Percentiles rank a stretch among this genome's conserved stretches.
Conservation (phyloP, 2,113 vertebrate species). For the Centropus unirufus region DNA sequence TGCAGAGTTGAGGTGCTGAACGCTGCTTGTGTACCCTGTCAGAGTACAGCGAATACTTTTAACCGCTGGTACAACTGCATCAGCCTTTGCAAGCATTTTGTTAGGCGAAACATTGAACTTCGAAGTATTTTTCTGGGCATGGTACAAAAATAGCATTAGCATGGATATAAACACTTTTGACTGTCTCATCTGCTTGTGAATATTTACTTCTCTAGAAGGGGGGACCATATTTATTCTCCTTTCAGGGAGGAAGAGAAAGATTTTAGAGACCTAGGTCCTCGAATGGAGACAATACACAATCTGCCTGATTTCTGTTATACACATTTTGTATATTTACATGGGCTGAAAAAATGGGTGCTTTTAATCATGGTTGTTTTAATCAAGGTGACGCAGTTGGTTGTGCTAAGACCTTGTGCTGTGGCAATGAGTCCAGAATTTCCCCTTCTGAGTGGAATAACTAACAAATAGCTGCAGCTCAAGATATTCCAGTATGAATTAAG, state of each 20-base stretch:
- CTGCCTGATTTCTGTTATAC: background rate
- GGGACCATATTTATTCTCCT: background rate
- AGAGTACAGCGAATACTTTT: background rate
- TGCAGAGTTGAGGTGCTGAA: background rate
- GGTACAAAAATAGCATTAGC: background rate
- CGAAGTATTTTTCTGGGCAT: background rate
- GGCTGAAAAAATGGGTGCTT: background rate
- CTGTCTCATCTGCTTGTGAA: background rate
- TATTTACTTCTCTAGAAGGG: background rate
- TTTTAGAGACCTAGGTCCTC: background rate
- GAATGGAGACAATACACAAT: background rate
- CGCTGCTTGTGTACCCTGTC: background rate
- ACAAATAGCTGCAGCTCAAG: constrained; percentile 12
- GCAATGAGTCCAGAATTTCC: background rate
- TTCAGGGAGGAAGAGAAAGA: background rate
- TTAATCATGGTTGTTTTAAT: background rate
- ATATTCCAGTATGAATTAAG: constrained; percentile 24
- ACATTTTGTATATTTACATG: background rate
- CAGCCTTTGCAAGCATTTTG: background rate
- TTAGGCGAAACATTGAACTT: background rate
- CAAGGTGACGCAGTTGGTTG: background rate
- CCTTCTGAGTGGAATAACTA: background rate
- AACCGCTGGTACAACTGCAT: background rate
- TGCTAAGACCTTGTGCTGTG: background rate
- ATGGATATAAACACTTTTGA: background rate